Percentiles rank a stretch among this genome's conserved stretches.
Conservation (phyloP, 1,140 invertebrate genomes). For the Aphaenogaster rudis region DNA sequence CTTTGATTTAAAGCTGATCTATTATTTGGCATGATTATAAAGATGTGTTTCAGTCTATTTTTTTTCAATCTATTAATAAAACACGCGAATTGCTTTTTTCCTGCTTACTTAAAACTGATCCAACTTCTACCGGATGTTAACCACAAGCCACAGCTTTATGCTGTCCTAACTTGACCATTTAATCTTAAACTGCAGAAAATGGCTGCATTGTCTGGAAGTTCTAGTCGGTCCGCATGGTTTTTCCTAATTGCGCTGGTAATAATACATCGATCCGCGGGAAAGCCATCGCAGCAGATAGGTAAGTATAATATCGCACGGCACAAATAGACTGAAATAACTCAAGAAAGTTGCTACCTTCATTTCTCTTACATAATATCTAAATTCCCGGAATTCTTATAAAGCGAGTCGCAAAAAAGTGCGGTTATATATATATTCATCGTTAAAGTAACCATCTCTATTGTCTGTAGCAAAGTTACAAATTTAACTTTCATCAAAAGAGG, state of each 20-base stretch:
- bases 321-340: conserved; percentile 44
- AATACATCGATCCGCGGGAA: conserved; percentile 26
- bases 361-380: conserved; percentile 37
- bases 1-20: background rate
- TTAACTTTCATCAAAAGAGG: conserved; percentile 67
- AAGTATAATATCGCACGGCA: conserved; percentile 19
- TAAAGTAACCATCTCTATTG: conserved; percentile 29
- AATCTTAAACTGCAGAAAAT: conserved; percentile 32
- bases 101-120: background rate
- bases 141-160: conserved; percentile 9
- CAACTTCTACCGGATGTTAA: background rate
- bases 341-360: conserved; percentile 33
- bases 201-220: conserved; percentile 14
- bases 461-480: conserved; percentile 47
- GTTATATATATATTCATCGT: conserved; percentile 49
- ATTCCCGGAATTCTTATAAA: conserved; percentile 45
- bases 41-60: background rate
- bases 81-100: background rate
- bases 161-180: background rate
- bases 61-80: background rate
- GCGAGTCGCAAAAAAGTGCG: background rate
- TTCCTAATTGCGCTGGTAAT: conserved; percentile 32
- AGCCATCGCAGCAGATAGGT: conserved; percentile 20
- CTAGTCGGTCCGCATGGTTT: background rate
- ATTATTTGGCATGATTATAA: background rate